Evolutionary conservation across 2,888 invertebrate species (phyloP), one percentile per base, ranked within the genome.

Genomic region (Clanis bilineata): DNA sequence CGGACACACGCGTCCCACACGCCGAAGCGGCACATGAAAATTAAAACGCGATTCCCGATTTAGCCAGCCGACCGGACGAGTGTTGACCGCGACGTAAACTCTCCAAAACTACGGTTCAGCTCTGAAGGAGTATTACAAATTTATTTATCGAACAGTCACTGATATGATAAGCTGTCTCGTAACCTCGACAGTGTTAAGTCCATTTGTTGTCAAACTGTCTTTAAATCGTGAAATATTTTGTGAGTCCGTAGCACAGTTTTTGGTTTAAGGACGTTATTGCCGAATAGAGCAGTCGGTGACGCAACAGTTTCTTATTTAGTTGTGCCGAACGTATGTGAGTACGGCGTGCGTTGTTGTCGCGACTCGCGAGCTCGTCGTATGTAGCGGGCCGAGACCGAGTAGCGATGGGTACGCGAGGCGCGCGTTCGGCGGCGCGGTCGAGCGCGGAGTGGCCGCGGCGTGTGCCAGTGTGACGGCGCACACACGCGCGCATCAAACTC

Each of bases 41-140:
- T 90, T 69, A 91, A 90, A 90, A 89, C 80, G 90, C 90, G 89
- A 85, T 72, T 83, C 86, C 90, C 87, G 84, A 91, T 91, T 91
- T 91, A 91, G 91, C 88, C 74, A 84, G 85, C 86, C 76, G 78
- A 76, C 83, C 85, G 81, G 86, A 85, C 79, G 85, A 76, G 76
- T 80, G 74, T 74, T 74, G 77, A 83, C 83, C 83, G 77, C 83
- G 77, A 71, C 73, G 73, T 74, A 69, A 73, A 78, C 75, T 76
- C 71, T 73, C 72, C 70, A 73, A 72, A 70, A 75, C 60, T 64
- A 60, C 38, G 58, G 64, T 56, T 57, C 59, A 57, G 51, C 38
- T 45, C 22, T 44, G 55, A 55, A 41, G 22, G 25, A n/a, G 36
- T 44, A 32, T 56, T 58, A 6, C 3, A 57, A 54, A 41, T 56